phyloP scores from a whole-genome alignment of 2,113 vertebrate genomes.

The Eudyptes chrysolophus region DNA sequence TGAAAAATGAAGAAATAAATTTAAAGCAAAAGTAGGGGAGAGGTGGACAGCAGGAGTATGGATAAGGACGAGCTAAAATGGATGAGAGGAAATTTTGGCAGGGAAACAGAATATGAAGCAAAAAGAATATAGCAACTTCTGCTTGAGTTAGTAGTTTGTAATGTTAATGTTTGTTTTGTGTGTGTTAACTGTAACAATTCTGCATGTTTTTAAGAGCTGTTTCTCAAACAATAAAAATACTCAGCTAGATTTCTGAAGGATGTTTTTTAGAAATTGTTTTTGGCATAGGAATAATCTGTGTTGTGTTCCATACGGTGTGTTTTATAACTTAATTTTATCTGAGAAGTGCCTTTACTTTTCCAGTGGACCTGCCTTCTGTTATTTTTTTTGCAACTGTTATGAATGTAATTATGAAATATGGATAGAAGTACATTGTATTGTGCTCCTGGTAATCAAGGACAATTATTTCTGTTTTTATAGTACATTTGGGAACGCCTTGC shows the following conservation, averaged over 20 bases:
- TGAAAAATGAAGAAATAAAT: neutral
- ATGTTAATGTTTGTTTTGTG: neutral
- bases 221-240: neutral
- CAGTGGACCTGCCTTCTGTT: neutral
- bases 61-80: neutral
- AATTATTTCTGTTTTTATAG: constrained; percentile 75
- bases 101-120: neutral
- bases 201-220: neutral
- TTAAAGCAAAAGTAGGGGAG: neutral
- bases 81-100: neutral
- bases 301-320: neutral
- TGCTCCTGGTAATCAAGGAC: constrained; percentile 13
- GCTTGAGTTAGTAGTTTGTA: neutral
- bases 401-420: neutral
- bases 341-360: neutral
- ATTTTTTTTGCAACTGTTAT: neutral
- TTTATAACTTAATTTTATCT: neutral
- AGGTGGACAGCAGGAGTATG: neutral
- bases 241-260: neutral
- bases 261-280: neutral
- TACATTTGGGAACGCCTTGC: constrained; percentile 91
- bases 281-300: neutral
- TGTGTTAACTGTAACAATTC: neutral
- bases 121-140: neutral
- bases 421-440: neutral